Base-by-base conservation (phyloP, 2,888 invertebrate genomes). In the Argynnis bischoffii region DNA sequence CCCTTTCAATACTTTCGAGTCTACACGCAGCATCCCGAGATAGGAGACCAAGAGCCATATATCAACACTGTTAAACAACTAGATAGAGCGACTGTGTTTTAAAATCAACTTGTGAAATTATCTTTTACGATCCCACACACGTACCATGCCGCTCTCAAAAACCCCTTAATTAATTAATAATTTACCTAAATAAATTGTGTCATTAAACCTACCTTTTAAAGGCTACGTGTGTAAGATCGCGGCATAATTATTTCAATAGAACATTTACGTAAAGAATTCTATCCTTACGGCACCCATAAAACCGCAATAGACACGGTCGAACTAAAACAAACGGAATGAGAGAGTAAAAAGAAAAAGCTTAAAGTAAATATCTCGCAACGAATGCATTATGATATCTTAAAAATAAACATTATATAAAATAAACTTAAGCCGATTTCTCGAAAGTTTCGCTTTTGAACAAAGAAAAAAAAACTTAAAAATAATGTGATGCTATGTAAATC, bases 251-350 rank as follows among this genome's bases (percentile, higher is more conserved):
- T 71, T 55, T 53, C 14, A 41, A 53, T 70, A 56, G 70, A 66
- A 63, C 67, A 72, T 69, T 70, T 56, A 64, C 61, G 72, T 55
- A 67, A 66, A 64, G 57, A 66, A 60, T 51, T 16, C n/a, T 63
- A 65, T 50, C 26, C 60, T 64, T 66, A 69, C 64, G 66, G 70
- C 73, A 74, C 68, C 74, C 61, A 72, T 26, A 65, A 55, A 55
- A 63, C 68, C 48, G 56, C 54, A 51, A 64, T 31, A 41, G 64
- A 72, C 73, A 72, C 71, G 74, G 73, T 65, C 57, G 63, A 72
- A 70, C 72, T 73, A 70, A 77, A 63, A 80, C 69, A 60, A 79
- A 80, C 84, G 90, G 90, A 90, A 90, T 90, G 90, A 85, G 88
- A 87, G 76, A 89, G 85, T 83, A 84, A 74, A 50, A 74, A 82